These are phyloP conservation scores for Seira musarum DNA, from an alignment of 2,888 invertebrate genomes.

Conservation along the genomic window DNA sequence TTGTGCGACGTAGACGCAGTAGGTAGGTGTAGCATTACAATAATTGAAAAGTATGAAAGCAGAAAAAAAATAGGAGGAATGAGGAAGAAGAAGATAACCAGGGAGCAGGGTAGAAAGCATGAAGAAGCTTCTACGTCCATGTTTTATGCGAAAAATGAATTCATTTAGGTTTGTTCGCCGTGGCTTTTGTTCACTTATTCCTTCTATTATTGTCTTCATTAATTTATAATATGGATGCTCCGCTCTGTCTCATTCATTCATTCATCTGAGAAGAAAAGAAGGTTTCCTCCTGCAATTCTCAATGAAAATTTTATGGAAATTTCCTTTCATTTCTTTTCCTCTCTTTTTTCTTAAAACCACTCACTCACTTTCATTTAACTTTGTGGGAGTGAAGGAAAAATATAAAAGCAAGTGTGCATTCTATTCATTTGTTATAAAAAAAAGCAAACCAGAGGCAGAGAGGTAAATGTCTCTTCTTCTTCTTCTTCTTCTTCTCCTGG, in stretches of 20 bases:
- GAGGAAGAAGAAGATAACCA: background rate
- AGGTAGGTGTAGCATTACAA: background rate
- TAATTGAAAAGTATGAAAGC: background rate
- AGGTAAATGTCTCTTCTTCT: too few relatives aligned
- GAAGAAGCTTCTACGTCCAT: conserved; percentile 3
- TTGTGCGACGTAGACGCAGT: conserved; percentile 12
- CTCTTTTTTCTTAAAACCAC: background rate
- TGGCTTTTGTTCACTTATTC: conserved; percentile 14
- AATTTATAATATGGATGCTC: conserved; percentile 16
- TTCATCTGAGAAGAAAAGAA: background rate
- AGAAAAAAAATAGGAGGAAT: background rate
- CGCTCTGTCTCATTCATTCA: background rate
- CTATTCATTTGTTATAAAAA: too few relatives aligned
- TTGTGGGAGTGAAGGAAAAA: background rate
- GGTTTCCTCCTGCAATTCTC: conserved; percentile 4
- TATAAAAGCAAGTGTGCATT: background rate
- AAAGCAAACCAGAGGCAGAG: too few relatives aligned
- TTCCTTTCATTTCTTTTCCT: background rate
- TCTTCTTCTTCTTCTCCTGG: too few relatives aligned
- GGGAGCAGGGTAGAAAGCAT: background rate
- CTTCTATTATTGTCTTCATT: conserved; percentile 24
- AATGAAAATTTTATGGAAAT: conserved; percentile 26
- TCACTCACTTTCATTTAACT: conserved; percentile 4
- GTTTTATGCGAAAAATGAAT: conserved; percentile 25
- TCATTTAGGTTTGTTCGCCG: conserved; percentile 17